Percentiles rank a stretch among this genome's conserved stretches.
phyloP scores from a whole-genome alignment of 2,888 invertebrate species.

The Melinaea marsaeus region DNA sequence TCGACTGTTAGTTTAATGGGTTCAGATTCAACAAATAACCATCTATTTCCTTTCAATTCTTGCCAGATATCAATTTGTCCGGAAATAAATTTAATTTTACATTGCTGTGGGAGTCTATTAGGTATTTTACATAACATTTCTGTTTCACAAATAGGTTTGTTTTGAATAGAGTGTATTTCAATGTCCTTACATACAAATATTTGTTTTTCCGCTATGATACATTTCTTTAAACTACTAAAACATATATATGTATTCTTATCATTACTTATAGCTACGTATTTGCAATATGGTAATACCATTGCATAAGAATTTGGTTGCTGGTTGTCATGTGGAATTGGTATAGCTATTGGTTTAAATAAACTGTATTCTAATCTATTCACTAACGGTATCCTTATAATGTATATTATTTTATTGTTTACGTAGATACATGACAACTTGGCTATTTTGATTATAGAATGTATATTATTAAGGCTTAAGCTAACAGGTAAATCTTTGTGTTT shows the following conservation, averaged over 20 bases:
- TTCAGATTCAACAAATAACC: slow-evolving; percentile 30
- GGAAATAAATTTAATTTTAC: slow-evolving; percentile 19
- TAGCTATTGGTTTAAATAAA: slow-evolving; percentile 16
- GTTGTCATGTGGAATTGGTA: slow-evolving; percentile 12
- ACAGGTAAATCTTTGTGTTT: slow-evolving; percentile 9
- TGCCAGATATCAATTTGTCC: slow-evolving; percentile 28
- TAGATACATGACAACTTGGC: slow-evolving; percentile 25
- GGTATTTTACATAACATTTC: slow-evolving; percentile 26
- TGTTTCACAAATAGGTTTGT: slow-evolving; percentile 29
- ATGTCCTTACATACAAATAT: too few relatives aligned
- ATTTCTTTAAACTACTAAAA: too few relatives aligned
- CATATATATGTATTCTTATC: background rate
- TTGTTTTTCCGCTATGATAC: too few relatives aligned
- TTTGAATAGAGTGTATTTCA: too few relatives aligned
- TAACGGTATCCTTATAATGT: slow-evolving; percentile 20
- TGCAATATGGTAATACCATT: slow-evolving; percentile 10
- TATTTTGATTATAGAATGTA: slow-evolving; percentile 23
- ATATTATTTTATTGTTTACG: slow-evolving; percentile 27
- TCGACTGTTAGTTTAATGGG: slow-evolving; percentile 24
- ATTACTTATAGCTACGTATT: slow-evolving; percentile 15
- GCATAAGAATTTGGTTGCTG: slow-evolving; percentile 7
- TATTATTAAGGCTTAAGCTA: slow-evolving; percentile 19
- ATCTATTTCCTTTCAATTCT: slow-evolving; percentile 24
- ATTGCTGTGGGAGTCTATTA: slow-evolving; percentile 14
- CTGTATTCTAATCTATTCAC: slow-evolving; percentile 9